Evolutionary conservation across 2,113 vertebrate species (phyloP), one percentile per base, ranked within the genome.

Genomic region (Anarrhichthys ocellatus): DNA sequence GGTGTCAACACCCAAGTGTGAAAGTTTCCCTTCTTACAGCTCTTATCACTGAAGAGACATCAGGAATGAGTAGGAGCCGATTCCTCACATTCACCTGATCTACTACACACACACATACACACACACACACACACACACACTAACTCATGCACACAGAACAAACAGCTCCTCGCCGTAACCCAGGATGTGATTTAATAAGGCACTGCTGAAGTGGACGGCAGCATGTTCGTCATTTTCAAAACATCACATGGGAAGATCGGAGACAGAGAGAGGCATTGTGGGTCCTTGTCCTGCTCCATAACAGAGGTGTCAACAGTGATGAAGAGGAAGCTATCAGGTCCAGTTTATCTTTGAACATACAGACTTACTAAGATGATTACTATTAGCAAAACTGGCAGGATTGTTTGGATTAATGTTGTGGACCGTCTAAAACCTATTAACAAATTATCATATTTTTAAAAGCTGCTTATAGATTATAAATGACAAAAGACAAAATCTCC

Each of bases 201-300:
- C 18, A 70, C 56, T 22, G 50, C 64, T 42, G 42, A 83, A 80
- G 80, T 61, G 74, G 82, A 76, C 70, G 69, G 85, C 90, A 82
- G 89, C 90, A 90, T 9, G 88, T 63, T 81, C 72, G 88, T 92
- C 75, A 92, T 94, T 94, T 94, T 83, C n/a, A 65, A 58, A 67
- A 78, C 67, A 81, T 92, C 88, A 90, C 90, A 88, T 90, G 93
- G 75, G 67, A 46, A 22, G 18, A 42, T 68, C 22, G n/a, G 22
- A 70, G 74, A 89, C 78, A 88, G 38, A 87, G 87, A 73, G 29
- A 27, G 66, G 29, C 87, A 88, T 77, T 92, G 82, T 89, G 67
- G 50, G 8, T 54, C 9, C 38, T 61, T 20, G 40, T 63, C 66
- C 36, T 46, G 20, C 52, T 38, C 56, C 8, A 15, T 34, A 73